Conservation (phyloP, 1,140 invertebrate species). For the Diorhabda elongata region DNA sequence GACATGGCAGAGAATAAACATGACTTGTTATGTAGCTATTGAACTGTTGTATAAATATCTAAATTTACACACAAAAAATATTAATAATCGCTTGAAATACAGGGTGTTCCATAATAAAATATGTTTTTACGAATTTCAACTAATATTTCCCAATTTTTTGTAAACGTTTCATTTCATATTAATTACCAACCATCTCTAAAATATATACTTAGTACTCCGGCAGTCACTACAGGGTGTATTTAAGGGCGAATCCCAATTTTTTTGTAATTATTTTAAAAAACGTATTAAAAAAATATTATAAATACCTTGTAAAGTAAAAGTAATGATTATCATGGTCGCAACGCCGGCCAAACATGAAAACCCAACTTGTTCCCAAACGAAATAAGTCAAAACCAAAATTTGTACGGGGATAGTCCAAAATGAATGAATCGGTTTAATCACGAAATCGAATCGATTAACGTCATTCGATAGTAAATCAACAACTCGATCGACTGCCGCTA, state of each 20-base stretch:
- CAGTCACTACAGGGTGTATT: too few species aligned
- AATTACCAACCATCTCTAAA: neutral
- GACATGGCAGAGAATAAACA: too few species aligned
- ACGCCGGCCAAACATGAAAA: slow-evolving; percentile 68
- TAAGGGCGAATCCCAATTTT: too few species aligned
- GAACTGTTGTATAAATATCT: too few species aligned
- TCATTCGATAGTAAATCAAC: slow-evolving; percentile 84
- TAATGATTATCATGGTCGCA: slow-evolving; percentile 55
- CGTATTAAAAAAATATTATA: too few species aligned
- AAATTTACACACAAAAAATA: too few species aligned
- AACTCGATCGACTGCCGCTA: slow-evolving; percentile 74
- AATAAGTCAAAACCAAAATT: slow-evolving; percentile 51
- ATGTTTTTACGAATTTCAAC: too few species aligned
- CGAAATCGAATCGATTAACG: slow-evolving; percentile 60
- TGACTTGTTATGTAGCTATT: too few species aligned
- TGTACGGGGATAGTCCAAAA: slow-evolving; percentile 70
- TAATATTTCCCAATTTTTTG: neutral
- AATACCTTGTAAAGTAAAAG: slow-evolving; percentile 62
- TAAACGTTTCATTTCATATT: neutral
- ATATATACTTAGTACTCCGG: neutral
- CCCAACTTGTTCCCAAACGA: slow-evolving; percentile 68
- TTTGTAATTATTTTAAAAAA: too few species aligned
- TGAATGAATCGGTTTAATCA: slow-evolving; percentile 58
- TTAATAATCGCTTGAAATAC: too few species aligned
- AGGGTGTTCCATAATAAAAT: too few species aligned